Evolutionary conservation across 2,888 invertebrate species (phyloP), one percentile per base, ranked within the genome.

Genomic region (Drosophila paramelanica): DNA sequence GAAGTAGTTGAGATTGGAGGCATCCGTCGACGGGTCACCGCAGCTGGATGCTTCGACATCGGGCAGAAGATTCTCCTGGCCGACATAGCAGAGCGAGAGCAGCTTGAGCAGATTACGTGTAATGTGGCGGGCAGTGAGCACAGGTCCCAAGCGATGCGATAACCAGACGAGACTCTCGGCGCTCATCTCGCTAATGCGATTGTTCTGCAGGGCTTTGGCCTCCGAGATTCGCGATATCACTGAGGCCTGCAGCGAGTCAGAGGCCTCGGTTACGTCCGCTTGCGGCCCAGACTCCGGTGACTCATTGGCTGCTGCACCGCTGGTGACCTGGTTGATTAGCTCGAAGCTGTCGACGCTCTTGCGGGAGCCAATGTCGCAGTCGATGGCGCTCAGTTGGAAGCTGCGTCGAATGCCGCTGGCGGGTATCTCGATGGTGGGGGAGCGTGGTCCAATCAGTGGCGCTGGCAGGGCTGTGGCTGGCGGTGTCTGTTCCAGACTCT

Each of bases 51-150:
- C 13, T 6, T 82, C 82, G 4, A 53, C 23, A 53, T 90, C 93
- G 0, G 94, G 93, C 43, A 93, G 92, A 31, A 97, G 93, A 91
- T 96, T 96, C 73, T 97, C 96, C 87, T 95, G 95, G 0, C 97
- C 97, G 23, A 97, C 95, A 91, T 98, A 99, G 92, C 99, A 99
- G 3, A 99, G 93, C 0, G 98, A 97, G 56, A 99, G 93, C 97
- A 99, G 98, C 89, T 98, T 95, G 11, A 99, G 93, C 74, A 99
- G 93, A 93, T 98, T 98, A 67, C 97, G 94, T 0, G 98, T 97
- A 31, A 99, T 94, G 93, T 97, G 96, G 79, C 97, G 95, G 42
- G 98, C 97, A 0, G 98, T 98, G 25, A 99, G 93, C 49, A 99
- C 97, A 0, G 99, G 99, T 0, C 99, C 99, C 17, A 99, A 93